Evolutionary conservation across 2,113 vertebrate genomes (phyloP), one percentile per base, ranked within the genome.

Genomic region (Glaucomys volans): DNA sequence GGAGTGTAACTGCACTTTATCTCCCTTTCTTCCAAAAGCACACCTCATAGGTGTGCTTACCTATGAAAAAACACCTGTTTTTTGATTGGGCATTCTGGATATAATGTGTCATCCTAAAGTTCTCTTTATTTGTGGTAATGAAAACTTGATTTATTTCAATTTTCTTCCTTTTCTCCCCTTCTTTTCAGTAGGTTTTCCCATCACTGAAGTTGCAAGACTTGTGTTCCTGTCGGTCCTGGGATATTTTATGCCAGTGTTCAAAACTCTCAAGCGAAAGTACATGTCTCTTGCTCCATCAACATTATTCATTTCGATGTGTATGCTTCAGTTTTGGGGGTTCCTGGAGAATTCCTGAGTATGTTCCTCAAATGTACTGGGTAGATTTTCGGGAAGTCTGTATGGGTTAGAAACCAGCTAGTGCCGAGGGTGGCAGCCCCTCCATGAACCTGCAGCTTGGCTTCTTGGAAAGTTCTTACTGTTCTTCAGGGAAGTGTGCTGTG

Each of bases 91-190:
- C 98, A 0, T 98, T 98, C 13, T 98, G 98, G 96, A 99, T 99
- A 26, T 99, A 99, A 93, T 98, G 98, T 99, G 99, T 99, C 99
- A 99, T 99, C 99, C 99, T 99, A 95, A 99, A 99, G 97, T 99
- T 99, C 76, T 99, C 99, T 98, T 98, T 99, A 98, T 99, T 99
- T 84, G 99, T 99, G 96, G 99, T 99, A 98, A 99, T 99, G 82
- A 99, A 99, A 40, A 98, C 98, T 0, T 99, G 99, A 97, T 99
- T 99, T 74, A 99, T 97, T 92, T 98, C 99, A 26, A 44, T 98
- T 42, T 95, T 99, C 98, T 98, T 99, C 90, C 42, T 28, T 62
- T 62, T 99, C 72, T 99, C 97, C 96, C 99, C 99, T 3, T 99
- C 99, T 95, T 99, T 99, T 95, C 98, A 97, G 94, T 95, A 98